Percentiles rank a stretch among this genome's conserved stretches.
Conservation (phyloP, 2,888 invertebrate species). For the Epirrhoe alternata region DNA sequence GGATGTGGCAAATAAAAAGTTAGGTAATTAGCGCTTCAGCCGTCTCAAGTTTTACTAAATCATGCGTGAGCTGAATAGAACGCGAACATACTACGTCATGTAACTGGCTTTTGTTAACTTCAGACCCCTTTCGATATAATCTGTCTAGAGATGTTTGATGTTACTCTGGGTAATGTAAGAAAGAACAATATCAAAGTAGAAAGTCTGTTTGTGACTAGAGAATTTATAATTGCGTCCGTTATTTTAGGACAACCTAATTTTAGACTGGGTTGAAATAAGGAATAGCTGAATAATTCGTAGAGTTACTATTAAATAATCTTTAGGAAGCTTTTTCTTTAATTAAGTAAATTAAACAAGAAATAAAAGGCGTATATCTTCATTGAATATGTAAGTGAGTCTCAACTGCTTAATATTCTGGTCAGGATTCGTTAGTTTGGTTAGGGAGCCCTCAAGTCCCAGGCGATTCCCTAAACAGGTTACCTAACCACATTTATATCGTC, state of each 20-base stretch:
- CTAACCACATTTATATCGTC: slow-evolving; percentile 78
- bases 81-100: slow-evolving; percentile 39
- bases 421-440: slow-evolving; percentile 72
- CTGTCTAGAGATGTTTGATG: slow-evolving; percentile 14
- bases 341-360: slow-evolving; percentile 3
- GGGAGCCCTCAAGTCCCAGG: slow-evolving; percentile 70
- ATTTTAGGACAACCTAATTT: background rate
- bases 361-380: slow-evolving; percentile 55
- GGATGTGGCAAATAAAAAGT: slow-evolving; percentile 63
- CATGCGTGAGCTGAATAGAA: slow-evolving; percentile 55
- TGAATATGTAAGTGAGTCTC: slow-evolving; percentile 65
- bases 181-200: slow-evolving; percentile 1
- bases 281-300: background rate
- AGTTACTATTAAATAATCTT: background rate
- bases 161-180: slow-evolving; percentile 3
- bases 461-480: slow-evolving; percentile 80
- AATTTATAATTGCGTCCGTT: background rate
- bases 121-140: slow-evolving; percentile 21
- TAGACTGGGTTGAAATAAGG: background rate
- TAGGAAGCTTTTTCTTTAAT: background rate
- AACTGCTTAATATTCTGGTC: slow-evolving; percentile 74
- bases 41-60: slow-evolving; percentile 53
- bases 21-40: slow-evolving; percentile 65
- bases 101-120: slow-evolving; percentile 32
- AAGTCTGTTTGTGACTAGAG: background rate